Evolutionary conservation across 2,888 invertebrate genomes (phyloP).

Genomic region (Electrophaes corylata): DNA sequence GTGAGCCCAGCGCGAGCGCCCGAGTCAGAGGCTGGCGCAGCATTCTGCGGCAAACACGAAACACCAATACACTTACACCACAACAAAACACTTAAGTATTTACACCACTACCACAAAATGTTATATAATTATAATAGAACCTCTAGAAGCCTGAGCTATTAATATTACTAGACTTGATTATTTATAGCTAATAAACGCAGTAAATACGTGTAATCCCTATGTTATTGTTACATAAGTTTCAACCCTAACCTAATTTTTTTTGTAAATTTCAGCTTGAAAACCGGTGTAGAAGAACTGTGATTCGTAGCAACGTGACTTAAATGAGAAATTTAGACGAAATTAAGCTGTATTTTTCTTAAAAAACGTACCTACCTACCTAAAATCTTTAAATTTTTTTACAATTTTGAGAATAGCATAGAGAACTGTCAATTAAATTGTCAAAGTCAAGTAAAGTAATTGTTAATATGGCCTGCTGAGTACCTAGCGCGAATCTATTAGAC

Average conservation of each 20-base stretch:
- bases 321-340: conserved; percentile 39
- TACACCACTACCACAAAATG: conserved; percentile 26
- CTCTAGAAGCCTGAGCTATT: neutral
- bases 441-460: too few species aligned
- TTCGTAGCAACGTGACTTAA: conserved; percentile 2
- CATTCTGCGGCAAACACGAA: conserved; percentile 82
- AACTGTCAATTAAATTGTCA: conserved; percentile 48
- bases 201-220: conserved; percentile 55
- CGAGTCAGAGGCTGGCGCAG: conserved; percentile 90
- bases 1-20: conserved; percentile 84
- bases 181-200: conserved; percentile 17
- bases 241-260: conserved; percentile 70
- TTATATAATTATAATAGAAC: neutral
- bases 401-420: conserved; percentile 52
- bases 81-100: conserved; percentile 39
- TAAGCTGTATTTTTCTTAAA: conserved; percentile 50
- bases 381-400: conserved; percentile 43
- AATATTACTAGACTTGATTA: conserved; percentile 23
- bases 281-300: neutral
- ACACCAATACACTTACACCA: conserved; percentile 31
- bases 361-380: conserved; percentile 58
- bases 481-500: too few species aligned
- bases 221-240: conserved; percentile 82
- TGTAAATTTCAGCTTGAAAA: neutral
- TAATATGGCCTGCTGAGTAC: too few species aligned